Conservation (phyloP, 2,888 invertebrate species). For the Deilephila elpenor region DNA sequence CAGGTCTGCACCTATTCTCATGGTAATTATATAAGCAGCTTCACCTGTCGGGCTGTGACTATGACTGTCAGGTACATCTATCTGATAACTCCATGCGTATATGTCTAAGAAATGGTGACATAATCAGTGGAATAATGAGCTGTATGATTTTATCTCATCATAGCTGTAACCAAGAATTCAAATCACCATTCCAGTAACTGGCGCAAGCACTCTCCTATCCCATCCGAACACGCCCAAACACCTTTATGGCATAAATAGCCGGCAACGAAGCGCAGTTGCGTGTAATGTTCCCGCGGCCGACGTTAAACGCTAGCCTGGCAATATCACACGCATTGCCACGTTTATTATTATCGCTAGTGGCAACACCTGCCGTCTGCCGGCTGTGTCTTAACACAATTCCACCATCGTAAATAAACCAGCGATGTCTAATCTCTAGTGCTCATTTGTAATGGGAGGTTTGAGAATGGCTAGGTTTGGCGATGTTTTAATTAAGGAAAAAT, state of each 20-base stretch:
- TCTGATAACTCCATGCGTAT: too few species aligned
- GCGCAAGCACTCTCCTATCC: constrained; percentile 19
- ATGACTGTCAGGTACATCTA: too few species aligned
- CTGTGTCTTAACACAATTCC: constrained; percentile 15
- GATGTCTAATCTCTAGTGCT: neutral
- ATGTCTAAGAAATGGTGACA: too few species aligned
- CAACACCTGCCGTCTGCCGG: constrained; percentile 31
- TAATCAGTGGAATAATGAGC: too few species aligned
- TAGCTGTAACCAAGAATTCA: neutral
- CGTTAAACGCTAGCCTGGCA: constrained; percentile 28
- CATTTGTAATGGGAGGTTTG: neutral
- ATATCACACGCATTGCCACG: constrained; percentile 30
- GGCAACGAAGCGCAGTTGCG: constrained; percentile 34
- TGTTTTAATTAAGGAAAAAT: too few species aligned
- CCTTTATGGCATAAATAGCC: constrained; percentile 62
- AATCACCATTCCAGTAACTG: constrained; percentile 27
- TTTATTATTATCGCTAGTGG: constrained; percentile 28
- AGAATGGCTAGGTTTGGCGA: neutral
- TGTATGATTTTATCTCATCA: too few species aligned
- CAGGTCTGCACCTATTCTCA: too few species aligned
- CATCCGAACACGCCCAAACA: constrained; percentile 44
- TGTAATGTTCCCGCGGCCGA: constrained; percentile 31
- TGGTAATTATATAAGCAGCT: too few species aligned
- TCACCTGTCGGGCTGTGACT: too few species aligned
- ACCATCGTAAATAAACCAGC: constrained; percentile 9